phyloP scores from a whole-genome alignment of 2,113 vertebrate species.

The Elachura formosa region DNA sequence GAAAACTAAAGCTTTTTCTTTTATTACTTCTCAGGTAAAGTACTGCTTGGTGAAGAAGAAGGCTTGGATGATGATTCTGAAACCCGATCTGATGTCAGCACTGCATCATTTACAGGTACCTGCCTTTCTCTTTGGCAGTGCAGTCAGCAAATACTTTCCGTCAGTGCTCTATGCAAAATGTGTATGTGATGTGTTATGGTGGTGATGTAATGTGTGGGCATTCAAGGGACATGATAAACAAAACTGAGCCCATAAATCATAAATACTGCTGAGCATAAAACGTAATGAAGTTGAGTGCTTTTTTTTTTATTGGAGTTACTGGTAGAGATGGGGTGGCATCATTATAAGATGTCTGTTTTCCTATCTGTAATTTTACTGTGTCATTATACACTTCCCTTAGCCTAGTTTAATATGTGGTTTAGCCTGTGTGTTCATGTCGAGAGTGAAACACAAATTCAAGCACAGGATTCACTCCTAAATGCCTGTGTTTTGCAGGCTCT shows the following conservation, averaged over 20 bases:
- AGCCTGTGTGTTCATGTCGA: not conserved
- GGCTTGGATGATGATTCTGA: slow-evolving; percentile 90
- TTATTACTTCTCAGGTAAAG: slow-evolving; percentile 76
- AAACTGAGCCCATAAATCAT: not conserved
- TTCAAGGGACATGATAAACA: not conserved
- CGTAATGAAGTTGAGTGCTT: not conserved
- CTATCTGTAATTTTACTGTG: not conserved
- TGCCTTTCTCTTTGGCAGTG: not conserved
- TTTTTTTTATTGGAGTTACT: not conserved
- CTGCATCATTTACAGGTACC: slow-evolving; percentile 83
- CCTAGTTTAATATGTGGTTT: not conserved
- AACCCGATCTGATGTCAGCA: slow-evolving; percentile 78
- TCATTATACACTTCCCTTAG: not conserved
- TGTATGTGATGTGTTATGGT: not conserved
- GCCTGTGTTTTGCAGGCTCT: slow-evolving; percentile 71
- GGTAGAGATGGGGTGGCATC: not conserved
- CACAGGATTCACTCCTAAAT: not conserved
- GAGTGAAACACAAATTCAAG: not conserved
- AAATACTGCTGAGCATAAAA: not conserved
- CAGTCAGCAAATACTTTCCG: not conserved
- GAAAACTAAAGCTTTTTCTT: not conserved
- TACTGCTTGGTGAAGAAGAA: slow-evolving; percentile 88
- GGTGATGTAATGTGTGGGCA: not conserved
- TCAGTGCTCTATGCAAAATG: not conserved
- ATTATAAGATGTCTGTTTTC: not conserved